These are phyloP conservation scores for crab-eating macaque (Macaca fascicularis) DNA, from an alignment of 2,113 vertebrate species.

Conservation along the genomic window T2T-MFA8v1.1 NC_088375.1:76060501-76061000, in stretches of 20 bases:
- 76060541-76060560: constrained; percentile 74
- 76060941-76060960: constrained; percentile 97
- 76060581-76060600: constrained; percentile 89
- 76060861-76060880: constrained; percentile 99
- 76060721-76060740: constrained; percentile 90
- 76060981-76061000: constrained; percentile 97
- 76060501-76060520: constrained; percentile 55
- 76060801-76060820: constrained; percentile 99
- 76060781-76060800: constrained; percentile 99
- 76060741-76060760: constrained; percentile 98
- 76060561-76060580: constrained; percentile 84
- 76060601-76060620: constrained; percentile 89
- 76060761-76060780: constrained; percentile 99
- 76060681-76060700: constrained; percentile 96
- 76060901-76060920: constrained; percentile 96
- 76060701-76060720: constrained; percentile 91
- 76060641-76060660: constrained; percentile 95
- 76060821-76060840: constrained; percentile 99
- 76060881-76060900: constrained; percentile 99
- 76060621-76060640: constrained; percentile 92
- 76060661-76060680: constrained; percentile 95
- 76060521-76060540: constrained; percentile 73
- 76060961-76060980: constrained; percentile 94
- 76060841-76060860: constrained; percentile 99
- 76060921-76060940: constrained; percentile 99